Evolutionary conservation across 2,113 vertebrate species (phyloP).

Genomic region (Xiphophorus maculatus): DNA sequence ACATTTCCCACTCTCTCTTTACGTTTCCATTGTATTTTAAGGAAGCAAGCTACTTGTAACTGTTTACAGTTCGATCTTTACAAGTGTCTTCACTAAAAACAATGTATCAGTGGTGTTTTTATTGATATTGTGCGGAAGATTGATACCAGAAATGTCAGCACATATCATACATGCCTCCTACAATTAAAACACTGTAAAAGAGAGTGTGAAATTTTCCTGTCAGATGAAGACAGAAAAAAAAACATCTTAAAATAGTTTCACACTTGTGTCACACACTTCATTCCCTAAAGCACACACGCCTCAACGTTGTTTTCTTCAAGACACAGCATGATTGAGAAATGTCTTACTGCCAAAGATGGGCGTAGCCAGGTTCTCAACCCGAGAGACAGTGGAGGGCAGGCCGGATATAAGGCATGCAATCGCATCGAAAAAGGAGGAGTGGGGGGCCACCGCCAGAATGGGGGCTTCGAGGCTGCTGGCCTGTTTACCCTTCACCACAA

Average conservation of each 20-base stretch:
- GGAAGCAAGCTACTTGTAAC: too few relatives aligned
- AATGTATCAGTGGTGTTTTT: too few relatives aligned
- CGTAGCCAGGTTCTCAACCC: slow-evolving; percentile 85
- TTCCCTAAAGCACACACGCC: neutral
- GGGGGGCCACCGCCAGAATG: slow-evolving; percentile 90
- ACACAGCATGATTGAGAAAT: neutral
- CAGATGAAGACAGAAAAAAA: neutral
- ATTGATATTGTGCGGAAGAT: too few relatives aligned
- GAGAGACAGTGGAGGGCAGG: slow-evolving; percentile 91
- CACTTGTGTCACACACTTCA: neutral
- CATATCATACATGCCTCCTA: neutral
- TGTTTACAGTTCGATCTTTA: too few relatives aligned
- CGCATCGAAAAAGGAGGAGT: slow-evolving; percentile 95
- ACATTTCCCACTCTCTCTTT: neutral
- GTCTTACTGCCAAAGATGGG: slow-evolving; percentile 93
- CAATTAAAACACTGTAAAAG: neutral
- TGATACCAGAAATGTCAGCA: neutral
- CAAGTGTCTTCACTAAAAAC: too few relatives aligned
- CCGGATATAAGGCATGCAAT: slow-evolving; percentile 87
- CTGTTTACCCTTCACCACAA: slow-evolving; percentile 86
- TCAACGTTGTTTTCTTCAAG: neutral
- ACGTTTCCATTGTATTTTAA: neutral
- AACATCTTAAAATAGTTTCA: neutral
- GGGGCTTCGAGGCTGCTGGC: slow-evolving; percentile 84
- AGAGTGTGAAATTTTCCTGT: slow-evolving; percentile 3